Percentiles rank a stretch among this genome's conserved stretches.
phyloP scores from a whole-genome alignment of 2,113 vertebrate species.

The Aythya baeri region DNA sequence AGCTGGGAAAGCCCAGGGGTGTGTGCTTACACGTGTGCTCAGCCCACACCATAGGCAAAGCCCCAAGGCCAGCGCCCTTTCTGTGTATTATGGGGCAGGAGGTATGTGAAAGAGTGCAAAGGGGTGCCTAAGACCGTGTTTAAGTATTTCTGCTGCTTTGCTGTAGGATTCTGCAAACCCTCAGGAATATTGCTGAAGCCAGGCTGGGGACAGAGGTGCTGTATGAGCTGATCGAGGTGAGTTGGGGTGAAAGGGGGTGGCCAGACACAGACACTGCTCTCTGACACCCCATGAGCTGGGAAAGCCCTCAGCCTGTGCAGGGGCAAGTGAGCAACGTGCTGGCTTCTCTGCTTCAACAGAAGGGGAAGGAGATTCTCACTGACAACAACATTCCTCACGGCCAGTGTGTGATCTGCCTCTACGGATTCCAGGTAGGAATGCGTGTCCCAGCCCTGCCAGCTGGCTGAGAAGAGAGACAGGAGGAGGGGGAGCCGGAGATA shows the following conservation, averaged over 20 bases:
- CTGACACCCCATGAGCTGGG: not conserved
- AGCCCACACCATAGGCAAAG: not conserved
- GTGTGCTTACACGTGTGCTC: not conserved
- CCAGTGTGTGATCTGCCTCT: conserved; percentile 95
- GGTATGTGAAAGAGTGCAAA: not conserved
- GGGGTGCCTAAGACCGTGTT: not conserved
- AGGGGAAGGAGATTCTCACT: conserved; percentile 97
- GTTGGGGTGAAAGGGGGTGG: not conserved
- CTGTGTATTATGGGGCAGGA: not conserved
- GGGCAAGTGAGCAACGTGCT: not conserved
- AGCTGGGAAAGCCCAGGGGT: not conserved
- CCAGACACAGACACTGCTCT: not conserved
- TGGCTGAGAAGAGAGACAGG: not conserved
- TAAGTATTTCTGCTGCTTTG: conserved; percentile 9
- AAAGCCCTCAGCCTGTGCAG: not conserved
- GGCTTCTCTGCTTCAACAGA: conserved; percentile 74
- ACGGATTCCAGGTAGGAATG: conserved; percentile 87
- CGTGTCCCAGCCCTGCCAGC: rapidly evolving
- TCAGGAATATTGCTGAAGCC: conserved; percentile 69
- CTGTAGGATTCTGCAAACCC: conserved; percentile 76
- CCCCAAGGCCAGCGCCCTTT: not conserved
- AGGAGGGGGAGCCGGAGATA: not conserved
- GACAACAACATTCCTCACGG: conserved; percentile 96
- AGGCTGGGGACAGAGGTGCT: conserved; percentile 78
- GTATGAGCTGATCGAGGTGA: conserved; percentile 84